phyloP scores from a whole-genome alignment of 2,888 invertebrate genomes.

The Caenorhabditis uteleia region DNA sequence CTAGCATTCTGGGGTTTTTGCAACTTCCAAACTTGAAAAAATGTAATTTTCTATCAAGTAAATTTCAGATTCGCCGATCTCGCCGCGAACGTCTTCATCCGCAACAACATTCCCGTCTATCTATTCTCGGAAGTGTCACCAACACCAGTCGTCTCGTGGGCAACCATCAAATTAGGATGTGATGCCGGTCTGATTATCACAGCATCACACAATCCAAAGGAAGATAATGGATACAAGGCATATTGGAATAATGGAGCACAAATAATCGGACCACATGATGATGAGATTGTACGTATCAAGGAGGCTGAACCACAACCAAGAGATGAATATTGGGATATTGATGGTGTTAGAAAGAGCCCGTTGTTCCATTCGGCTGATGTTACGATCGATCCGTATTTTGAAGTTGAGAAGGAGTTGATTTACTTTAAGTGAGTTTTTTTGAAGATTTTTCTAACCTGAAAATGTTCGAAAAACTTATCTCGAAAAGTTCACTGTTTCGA shows the following conservation, averaged over 20 bases:
- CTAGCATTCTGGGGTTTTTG: not conserved
- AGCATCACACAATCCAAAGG: constrained; percentile 92
- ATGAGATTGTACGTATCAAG: constrained; percentile 82
- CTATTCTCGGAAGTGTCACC: constrained; percentile 83
- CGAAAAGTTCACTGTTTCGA: no score
- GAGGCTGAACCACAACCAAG: constrained; percentile 81
- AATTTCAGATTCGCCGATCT: constrained; percentile 83
- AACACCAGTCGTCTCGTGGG: constrained; percentile 92
- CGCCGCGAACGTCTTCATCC: constrained; percentile 83
- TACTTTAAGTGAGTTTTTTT: constrained; percentile 45
- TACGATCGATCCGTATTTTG: constrained; percentile 78
- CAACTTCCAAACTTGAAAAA: not conserved
- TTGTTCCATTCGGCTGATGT: constrained; percentile 73
- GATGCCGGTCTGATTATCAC: constrained; percentile 87
- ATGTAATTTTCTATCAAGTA: not conserved
- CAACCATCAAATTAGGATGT: constrained; percentile 79
- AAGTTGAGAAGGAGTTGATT: constrained; percentile 67
- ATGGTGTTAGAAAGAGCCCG: constrained; percentile 74
- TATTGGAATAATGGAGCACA: constrained; percentile 93
- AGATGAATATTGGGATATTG: constrained; percentile 80
- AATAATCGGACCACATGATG: constrained; percentile 89
- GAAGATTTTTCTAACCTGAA: no score
- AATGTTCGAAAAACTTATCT: not conserved
- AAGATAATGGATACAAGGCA: constrained; percentile 94
- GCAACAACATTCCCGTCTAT: constrained; percentile 80